Evolutionary conservation across 2,113 vertebrate species (phyloP), one percentile per base, ranked within the genome.

Genomic region (Puntigrus tetrazona): DNA sequence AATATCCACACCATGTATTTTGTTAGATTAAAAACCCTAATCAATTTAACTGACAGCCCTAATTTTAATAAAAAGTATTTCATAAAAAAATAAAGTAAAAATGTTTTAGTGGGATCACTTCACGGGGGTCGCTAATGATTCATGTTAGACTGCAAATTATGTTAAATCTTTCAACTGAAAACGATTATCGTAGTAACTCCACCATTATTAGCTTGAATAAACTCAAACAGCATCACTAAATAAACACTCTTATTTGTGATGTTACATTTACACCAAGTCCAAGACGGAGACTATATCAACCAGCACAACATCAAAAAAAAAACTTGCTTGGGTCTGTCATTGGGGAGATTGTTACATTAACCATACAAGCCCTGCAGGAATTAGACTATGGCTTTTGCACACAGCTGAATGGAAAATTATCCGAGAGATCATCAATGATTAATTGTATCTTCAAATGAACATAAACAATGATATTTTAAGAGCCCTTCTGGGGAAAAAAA

Each of bases 401-500:
- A 69, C 7, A n/a, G 69, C 22, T 25, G 38, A 41, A 43, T 43
- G 36, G 22, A 72, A 13, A n/a, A 72, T 25, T 41, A 72, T 20
- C 63, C 31, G 38, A 38, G 8, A 41, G 67, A 70, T 43, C 1
- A 3, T 43, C 11, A 72, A 72, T 43, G 11, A 43, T 16, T 72
- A 43, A 72, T 72, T 1, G 14, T 25, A 36, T 43, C 11, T 72
- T 43, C 22, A 72, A 43, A 7, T 14, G 22, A 41, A 43, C 38
- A 73, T n/a, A n/a, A 70, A n/a, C 67, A 73, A 7, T 73, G 22
- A 41, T 73, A 72, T 72, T 72, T 43, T 72, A 72, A 72, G 11
- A 72, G 5, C 25, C 38, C 38, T 72, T 38, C 38, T 14, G 38
- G 18, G 29, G 1, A 1, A 8, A 55, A 55, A 55, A 55, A 7